Evolutionary conservation across 23 tunicate species (phyloP), one percentile per base, ranked within the genome.

Genomic region (Ascidia mentula): DNA sequence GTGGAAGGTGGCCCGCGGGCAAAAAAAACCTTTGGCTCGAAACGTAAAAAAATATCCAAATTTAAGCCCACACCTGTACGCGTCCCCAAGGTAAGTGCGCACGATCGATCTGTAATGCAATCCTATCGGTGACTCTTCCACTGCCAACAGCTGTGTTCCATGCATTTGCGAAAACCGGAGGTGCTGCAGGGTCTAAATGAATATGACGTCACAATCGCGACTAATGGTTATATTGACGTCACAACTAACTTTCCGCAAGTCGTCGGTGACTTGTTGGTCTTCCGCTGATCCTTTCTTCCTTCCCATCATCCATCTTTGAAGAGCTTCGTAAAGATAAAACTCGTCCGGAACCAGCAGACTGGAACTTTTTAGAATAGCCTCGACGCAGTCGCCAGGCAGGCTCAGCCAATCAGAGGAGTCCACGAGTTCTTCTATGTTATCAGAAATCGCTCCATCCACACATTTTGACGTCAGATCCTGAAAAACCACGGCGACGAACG

Each of bases 371-470:
- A 95, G 39, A 46, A 89, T 86, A 42, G 90, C 86, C 65, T 89
- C 99, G 0, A 89, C 69, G 75, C 95, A 89, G 74, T 86, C 91
- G 30, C 73, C 85, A 3, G 90, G 70, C 36, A 95, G 72, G 0
- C 60, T 69, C 31, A 84, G 79, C 95, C 99, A 95, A 45, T 85
- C 85, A 38, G 86, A 73, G 3, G 97, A 79, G 18, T 91, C 93
- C 76, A 91, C 87, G n/a, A 96, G 73, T 34, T 96, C 99, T 69
- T 88, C 91, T 31, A 87, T 77, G 46, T 87, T 84, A 46, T 96
- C 99, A 22, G 99, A 79, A 38, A 96, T 91, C 0, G 96, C 99
- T 13, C 99, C 99, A 71, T 96, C 97, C 13, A 96, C 99, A 84
- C 99, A 96, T 76, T 91, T 96, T 26, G 86, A 74, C 3, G 99